Evolutionary conservation across 2,113 vertebrate species (phyloP), one percentile per base, ranked within the genome.

Genomic region (Mormyrus iriodes): DNA sequence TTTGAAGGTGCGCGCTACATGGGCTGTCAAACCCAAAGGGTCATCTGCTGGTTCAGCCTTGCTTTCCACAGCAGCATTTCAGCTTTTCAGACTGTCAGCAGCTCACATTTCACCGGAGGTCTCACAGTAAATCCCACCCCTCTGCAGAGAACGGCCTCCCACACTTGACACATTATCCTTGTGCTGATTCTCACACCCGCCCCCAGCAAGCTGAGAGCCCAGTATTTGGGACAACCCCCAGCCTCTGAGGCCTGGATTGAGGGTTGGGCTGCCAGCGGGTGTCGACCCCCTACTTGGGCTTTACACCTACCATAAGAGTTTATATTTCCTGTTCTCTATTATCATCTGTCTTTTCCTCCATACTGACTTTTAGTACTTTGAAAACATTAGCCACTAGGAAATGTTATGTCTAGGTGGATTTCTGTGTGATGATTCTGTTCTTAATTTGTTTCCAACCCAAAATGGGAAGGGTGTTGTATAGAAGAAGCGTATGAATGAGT

Each of bases 81-180:
- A 88, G n/a, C 86, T 89, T 84, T 87, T 88, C 92, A 89, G 89
- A 53, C 90, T 91, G 91, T 93, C 92, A 93, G 92, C 91, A 88
- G 91, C 90, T 89, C 61, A 86, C 89, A 86, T 91, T 91, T 92
- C 90, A 91, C 52, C 48, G 3, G 46, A 31, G 84, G 13, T 46
- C 24, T 51, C 48, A 46, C 48, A 85, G 48, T 85, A 51, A 85
- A 51, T 51, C 84, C 84, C 84, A 31, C 46, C 85, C 69, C 55
- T 46, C 90, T 53, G 52, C 89, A 85, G 44, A 89, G 94, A 52
- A 49, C 48, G 88, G 55, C 90, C 44, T 27, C 88, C 84, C 27
- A 52, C 17, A 12, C 2, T 73, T 44, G 52, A 79, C 85, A 76
- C 61, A 89, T 90, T 93, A 89, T 91, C 91, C 91, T 91, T 91